These are phyloP conservation scores for Polymixis flavicincta DNA, from an alignment of 2,888 invertebrate genomes.

Conservation along the genomic window DNA sequence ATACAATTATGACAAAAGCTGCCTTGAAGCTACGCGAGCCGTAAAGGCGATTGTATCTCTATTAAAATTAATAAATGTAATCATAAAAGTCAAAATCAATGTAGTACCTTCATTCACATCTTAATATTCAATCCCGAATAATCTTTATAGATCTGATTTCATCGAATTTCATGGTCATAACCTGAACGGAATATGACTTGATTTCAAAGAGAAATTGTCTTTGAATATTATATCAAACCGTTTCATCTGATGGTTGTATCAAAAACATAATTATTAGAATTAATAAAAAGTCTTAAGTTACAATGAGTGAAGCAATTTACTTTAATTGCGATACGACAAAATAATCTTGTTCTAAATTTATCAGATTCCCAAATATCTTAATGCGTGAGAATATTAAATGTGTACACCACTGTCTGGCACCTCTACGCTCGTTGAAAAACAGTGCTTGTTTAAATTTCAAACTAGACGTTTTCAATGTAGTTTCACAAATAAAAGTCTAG, in stretches of 20 bases:
- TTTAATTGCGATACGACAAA: conserved; percentile 11
- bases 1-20: conserved; percentile 12
- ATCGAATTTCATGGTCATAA: conserved; percentile 54
- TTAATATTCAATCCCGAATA: conserved; percentile 33
- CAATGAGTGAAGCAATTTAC: conserved; percentile 21
- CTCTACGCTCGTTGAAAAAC: not conserved
- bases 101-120: conserved; percentile 43
- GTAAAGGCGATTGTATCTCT: conserved; percentile 33
- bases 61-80: conserved; percentile 45
- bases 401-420: not conserved
- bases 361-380: not conserved
- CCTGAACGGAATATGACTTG: conserved; percentile 25
- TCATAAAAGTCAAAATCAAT: conserved; percentile 55
- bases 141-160: conserved; percentile 58
- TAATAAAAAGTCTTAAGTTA: conserved; percentile 39
- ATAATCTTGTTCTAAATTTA: not conserved
- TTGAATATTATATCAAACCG: conserved; percentile 36
- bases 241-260: conserved; percentile 20
- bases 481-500: not conserved
- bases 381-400: not conserved
- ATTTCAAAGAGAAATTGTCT: conserved; percentile 34
- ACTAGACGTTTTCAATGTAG: not conserved
- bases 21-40: not conserved
- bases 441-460: not conserved
- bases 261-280: conserved; percentile 5